Evolutionary conservation across 2,113 vertebrate species (phyloP), one percentile per base, ranked within the genome.

Genomic region (Spermophilus dauricus): DNA sequence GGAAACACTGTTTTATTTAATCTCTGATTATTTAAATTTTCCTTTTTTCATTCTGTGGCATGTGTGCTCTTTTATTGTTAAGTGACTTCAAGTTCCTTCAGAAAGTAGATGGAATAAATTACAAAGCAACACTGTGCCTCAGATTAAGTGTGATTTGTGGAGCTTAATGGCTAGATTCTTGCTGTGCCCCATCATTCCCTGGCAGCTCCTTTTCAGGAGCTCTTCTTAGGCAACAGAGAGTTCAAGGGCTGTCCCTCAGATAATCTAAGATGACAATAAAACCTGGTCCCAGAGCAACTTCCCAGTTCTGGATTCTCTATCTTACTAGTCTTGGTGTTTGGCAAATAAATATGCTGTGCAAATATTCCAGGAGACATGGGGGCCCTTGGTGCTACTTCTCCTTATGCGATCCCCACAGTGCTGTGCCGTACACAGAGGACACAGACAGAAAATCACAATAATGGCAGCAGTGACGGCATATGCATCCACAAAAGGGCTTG

Each of bases 11-110:
- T 82, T 96, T 61, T 58, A 76, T 84, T 56, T 93, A 83, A 95
- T 89, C 95, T 96, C 86, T 65, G 72, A 78, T 58, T 89, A 72
- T 91, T 96, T 91, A 93, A 58, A 82, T 76, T 89, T 88, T 95
- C 78, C 78, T 95, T 89, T 76, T 45, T 91, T 85, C 89, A 97
- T 96, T 86, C 82, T 42, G 32, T n/a, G 20, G 70, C 76, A 85
- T 58, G 80, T 75, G 76, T 58, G 34, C 56, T 86, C 88, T 89
- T 58, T 76, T 67, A 86, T 42, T 80, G 56, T 89, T 20, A 53
- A 63, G 89, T 89, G 90, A 95, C 65, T 87, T 94, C 80, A 58
- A 63, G 67, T 85, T 91, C 87, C 80, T 95, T 76, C 56, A 86
- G 70, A 67, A 87, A 70, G 72, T 56, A 83, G 26, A 73, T 70